These are phyloP conservation scores for Tortricodes alternella DNA, from an alignment of 2,888 invertebrate species.

Conservation along the genomic window DNA sequence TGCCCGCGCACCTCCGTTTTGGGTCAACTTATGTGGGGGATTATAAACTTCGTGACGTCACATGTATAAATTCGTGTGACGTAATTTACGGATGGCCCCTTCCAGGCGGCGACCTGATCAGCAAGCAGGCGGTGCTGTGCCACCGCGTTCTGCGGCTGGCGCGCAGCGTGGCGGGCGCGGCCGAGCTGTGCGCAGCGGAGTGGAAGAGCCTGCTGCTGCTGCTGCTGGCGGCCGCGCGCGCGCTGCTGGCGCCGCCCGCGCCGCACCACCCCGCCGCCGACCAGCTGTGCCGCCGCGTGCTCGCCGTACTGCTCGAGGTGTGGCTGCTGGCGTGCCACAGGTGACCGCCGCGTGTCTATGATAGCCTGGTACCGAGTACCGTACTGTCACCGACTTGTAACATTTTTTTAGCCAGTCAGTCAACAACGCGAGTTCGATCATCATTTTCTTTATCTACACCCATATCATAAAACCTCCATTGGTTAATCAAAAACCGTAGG, in stretches of 20 bases:
- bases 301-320: slow-evolving; percentile 96
- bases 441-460: too few relatives aligned
- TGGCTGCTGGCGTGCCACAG: slow-evolving; percentile 84
- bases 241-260: slow-evolving; percentile 94
- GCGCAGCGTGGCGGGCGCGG: slow-evolving; percentile 84
- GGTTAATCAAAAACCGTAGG: too few relatives aligned
- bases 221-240: slow-evolving; percentile 92
- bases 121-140: slow-evolving; percentile 96
- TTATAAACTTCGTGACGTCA: too few relatives aligned
- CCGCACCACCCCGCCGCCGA: slow-evolving; percentile 97
- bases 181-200: slow-evolving; percentile 89
- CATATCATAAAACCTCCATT: too few relatives aligned
- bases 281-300: slow-evolving; percentile 95
- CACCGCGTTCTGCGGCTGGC: slow-evolving; percentile 94
- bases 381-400: too few relatives aligned
- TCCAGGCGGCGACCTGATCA: slow-evolving; percentile 93
- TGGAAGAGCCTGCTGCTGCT: slow-evolving; percentile 96
- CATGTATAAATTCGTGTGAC: too few relatives aligned
- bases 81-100: too few relatives aligned
- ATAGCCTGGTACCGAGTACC: slow-evolving; percentile 1
- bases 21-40: too few relatives aligned
- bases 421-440: too few relatives aligned
- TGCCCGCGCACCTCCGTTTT: too few relatives aligned
- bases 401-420: too few relatives aligned
- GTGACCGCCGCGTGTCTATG: slow-evolving; percentile 38